Conservation (phyloP, 2,113 vertebrate species). For the Pardalotus punctatus region DNA sequence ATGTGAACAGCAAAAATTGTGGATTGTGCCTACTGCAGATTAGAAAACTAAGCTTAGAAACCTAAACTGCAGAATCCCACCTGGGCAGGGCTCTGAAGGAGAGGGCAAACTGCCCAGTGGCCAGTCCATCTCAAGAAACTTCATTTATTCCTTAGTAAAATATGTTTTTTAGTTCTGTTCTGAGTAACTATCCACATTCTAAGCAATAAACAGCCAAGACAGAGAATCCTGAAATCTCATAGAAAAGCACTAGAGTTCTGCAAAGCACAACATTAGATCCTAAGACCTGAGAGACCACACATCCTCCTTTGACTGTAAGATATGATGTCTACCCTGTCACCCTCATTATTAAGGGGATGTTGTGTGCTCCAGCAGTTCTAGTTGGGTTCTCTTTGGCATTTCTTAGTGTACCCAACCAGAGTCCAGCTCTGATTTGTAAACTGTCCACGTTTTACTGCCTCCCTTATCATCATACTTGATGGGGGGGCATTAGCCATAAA, state of each 20-base stretch:
- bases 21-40: background rate
- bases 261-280: background rate
- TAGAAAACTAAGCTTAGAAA: background rate
- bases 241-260: background rate
- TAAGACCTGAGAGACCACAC: background rate
- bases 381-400: background rate
- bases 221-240: background rate
- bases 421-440: background rate
- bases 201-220: background rate
- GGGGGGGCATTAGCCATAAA: background rate
- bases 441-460: background rate
- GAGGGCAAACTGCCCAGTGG: background rate
- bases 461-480: background rate
- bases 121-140: background rate
- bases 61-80: background rate
- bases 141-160: background rate
- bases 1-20: background rate
- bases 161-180: background rate
- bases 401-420: background rate
- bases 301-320: background rate
- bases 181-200: background rate
- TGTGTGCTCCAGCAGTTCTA: background rate
- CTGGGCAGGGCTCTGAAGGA: background rate
- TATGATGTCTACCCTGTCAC: background rate
- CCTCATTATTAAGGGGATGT: background rate